A percentile compares a stretch with the other conserved stretches of the same genome.
Evolutionary conservation across 2,888 invertebrate genomes (phyloP).

Genomic region (Watsonalla binaria): DNA sequence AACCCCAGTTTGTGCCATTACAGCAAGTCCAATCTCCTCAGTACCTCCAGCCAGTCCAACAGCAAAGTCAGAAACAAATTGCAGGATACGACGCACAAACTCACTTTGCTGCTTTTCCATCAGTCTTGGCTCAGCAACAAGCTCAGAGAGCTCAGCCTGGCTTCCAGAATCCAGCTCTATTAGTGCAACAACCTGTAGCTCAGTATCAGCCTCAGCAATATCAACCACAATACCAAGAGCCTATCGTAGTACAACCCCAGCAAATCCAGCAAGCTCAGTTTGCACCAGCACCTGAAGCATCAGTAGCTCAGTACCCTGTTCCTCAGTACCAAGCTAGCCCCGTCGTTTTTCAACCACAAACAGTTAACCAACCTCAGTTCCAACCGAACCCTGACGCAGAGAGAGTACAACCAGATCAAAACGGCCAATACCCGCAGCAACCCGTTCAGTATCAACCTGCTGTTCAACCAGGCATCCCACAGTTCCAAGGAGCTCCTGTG

Average conservation of each 20-base stretch:
- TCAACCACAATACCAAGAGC: neutral
- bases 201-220: conserved; percentile 19
- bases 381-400: conserved; percentile 19
- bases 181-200: conserved; percentile 23
- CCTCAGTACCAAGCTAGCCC: conserved; percentile 15
- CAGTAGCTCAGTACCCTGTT: conserved; percentile 22
- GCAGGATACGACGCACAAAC: conserved; percentile 54
- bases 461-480: conserved; percentile 12
- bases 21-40: conserved; percentile 47
- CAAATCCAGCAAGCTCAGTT: conserved; percentile 21
- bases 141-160: conserved; percentile 31
- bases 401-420: conserved; percentile 8
- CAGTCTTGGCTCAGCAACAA: conserved; percentile 58
- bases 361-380: conserved; percentile 17
- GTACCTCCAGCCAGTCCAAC: conserved; percentile 40
- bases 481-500: conserved; percentile 11
- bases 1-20: conserved; percentile 51
- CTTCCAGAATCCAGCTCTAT: conserved; percentile 36
- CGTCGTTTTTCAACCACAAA: conserved; percentile 27
- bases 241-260: conserved; percentile 18
- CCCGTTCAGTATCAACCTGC: conserved; percentile 11
- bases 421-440: conserved; percentile 1
- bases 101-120: conserved; percentile 61
- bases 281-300: conserved; percentile 15
- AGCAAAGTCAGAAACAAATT: conserved; percentile 40